Evolutionary conservation across 2,113 vertebrate genomes (phyloP).

Genomic region (Suricata suricatta): DNA sequence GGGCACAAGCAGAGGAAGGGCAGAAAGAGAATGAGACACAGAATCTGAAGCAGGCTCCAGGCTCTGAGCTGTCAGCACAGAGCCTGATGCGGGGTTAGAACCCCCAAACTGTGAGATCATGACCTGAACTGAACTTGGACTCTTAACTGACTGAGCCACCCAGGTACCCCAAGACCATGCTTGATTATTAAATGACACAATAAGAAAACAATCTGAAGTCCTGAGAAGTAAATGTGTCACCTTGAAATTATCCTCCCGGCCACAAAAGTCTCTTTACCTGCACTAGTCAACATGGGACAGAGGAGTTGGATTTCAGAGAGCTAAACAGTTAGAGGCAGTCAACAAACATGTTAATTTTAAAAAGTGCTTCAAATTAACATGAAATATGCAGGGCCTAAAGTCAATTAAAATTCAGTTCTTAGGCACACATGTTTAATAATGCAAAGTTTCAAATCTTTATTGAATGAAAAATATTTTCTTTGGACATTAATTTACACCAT

Average conservation of each 20-base stretch:
- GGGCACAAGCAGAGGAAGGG: too few species aligned
- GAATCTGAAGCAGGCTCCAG: too few species aligned
- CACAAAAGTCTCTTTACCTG: neutral
- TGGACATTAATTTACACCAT: neutral
- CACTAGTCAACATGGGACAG: neutral
- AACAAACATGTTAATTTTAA: neutral
- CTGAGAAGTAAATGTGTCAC: neutral
- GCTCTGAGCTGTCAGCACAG: too few species aligned
- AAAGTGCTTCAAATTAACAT: constrained; percentile 4
- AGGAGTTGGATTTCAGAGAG: neutral
- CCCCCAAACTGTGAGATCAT: too few species aligned
- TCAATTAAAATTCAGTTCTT: neutral
- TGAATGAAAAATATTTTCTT: constrained; percentile 34
- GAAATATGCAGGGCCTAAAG: neutral
- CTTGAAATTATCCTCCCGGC: neutral
- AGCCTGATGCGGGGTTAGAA: too few species aligned
- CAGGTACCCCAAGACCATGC: neutral
- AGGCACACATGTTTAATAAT: neutral
- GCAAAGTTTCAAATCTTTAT: constrained; percentile 28
- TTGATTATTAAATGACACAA: neutral
- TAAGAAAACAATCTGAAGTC: neutral
- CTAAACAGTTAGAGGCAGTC: neutral
- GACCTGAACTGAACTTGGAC: too few species aligned
- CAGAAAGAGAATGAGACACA: too few species aligned
- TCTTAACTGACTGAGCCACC: too few species aligned